A percentile compares a stretch with the other conserved stretches of the same genome.
phyloP scores from a whole-genome alignment of 2,113 vertebrate genomes.

The Donacobius atricapilla region DNA sequence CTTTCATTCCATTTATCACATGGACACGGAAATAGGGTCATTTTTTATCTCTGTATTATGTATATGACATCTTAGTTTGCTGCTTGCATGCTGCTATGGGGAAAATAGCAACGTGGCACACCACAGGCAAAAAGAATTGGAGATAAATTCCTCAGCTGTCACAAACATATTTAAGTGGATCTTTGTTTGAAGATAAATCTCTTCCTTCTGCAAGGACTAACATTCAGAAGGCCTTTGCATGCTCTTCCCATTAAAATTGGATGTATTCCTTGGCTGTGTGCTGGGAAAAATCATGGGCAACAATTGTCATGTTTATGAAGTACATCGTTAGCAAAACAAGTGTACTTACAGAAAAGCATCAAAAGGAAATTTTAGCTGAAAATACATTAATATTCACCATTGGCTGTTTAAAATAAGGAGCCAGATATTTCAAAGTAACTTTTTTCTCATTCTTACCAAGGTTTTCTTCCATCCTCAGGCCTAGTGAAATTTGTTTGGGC shows the following conservation, averaged over 20 bases:
- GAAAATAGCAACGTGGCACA: constrained; percentile 66
- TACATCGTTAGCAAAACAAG: constrained; percentile 14
- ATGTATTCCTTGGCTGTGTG: constrained; percentile 16
- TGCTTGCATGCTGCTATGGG: constrained; percentile 64
- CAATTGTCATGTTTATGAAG: constrained; percentile 49
- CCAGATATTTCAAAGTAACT: not conserved
- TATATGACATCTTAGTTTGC: constrained; percentile 77
- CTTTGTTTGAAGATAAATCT: constrained; percentile 74
- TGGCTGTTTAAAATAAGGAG: not conserved
- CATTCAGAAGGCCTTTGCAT: constrained; percentile 41
- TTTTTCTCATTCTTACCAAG: not conserved
- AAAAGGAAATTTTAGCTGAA: constrained; percentile 13
- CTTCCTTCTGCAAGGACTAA: constrained; percentile 61
- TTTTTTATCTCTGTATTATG: constrained; percentile 80
- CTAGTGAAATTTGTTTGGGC: not conserved
- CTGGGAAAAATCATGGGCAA: constrained; percentile 51
- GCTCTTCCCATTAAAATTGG: constrained; percentile 57
- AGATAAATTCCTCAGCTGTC: constrained; percentile 76
- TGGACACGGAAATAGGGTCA: constrained; percentile 75
- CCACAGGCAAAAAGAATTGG: constrained; percentile 59
- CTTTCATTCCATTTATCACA: constrained; percentile 76
- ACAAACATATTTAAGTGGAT: constrained; percentile 68
- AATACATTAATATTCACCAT: not conserved
- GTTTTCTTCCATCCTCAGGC: not conserved
- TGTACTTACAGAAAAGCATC: constrained; percentile 12